phyloP scores from a whole-genome alignment of 2,888 invertebrate species.

The Deilephila elpenor region DNA sequence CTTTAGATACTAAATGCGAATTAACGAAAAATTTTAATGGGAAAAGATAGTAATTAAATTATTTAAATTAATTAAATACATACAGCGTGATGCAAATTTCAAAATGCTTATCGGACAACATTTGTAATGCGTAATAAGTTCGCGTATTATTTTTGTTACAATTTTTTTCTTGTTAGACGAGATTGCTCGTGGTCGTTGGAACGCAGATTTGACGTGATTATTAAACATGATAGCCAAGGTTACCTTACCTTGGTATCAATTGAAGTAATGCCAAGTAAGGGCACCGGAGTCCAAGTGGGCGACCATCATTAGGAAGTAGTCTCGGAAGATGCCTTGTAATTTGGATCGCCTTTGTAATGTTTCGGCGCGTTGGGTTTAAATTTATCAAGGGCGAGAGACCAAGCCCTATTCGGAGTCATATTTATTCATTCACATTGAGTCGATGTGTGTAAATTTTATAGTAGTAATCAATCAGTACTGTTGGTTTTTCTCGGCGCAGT shows the following conservation, averaged over 20 bases:
- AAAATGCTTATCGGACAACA: not conserved
- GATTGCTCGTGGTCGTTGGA: not conserved
- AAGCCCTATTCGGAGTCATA: not conserved
- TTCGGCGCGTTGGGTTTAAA: not conserved
- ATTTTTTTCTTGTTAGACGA: not conserved
- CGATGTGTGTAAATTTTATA: not conserved
- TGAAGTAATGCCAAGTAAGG: slow-evolving; percentile 21
- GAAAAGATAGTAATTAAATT: too few species aligned
- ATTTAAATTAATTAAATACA: not conserved
- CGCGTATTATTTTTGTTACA: not conserved
- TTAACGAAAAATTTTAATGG: too few species aligned
- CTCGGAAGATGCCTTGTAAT: slow-evolving; percentile 1
- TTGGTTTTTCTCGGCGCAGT: too few species aligned
- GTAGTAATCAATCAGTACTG: too few species aligned
- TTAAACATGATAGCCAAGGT: not conserved
- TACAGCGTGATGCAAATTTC: not conserved
- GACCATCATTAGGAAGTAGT: slow-evolving; percentile 20
- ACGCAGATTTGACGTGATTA: not conserved
- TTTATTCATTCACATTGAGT: not conserved
- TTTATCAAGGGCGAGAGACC: slow-evolving; percentile 5
- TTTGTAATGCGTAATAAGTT: too few species aligned
- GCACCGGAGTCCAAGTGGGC: slow-evolving; percentile 7
- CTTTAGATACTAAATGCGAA: too few species aligned
- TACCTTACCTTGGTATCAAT: slow-evolving; percentile 3
- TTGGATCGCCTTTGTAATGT: not conserved